phyloP scores from a whole-genome alignment of 2,113 vertebrate species.

The Cololabis saira region DNA sequence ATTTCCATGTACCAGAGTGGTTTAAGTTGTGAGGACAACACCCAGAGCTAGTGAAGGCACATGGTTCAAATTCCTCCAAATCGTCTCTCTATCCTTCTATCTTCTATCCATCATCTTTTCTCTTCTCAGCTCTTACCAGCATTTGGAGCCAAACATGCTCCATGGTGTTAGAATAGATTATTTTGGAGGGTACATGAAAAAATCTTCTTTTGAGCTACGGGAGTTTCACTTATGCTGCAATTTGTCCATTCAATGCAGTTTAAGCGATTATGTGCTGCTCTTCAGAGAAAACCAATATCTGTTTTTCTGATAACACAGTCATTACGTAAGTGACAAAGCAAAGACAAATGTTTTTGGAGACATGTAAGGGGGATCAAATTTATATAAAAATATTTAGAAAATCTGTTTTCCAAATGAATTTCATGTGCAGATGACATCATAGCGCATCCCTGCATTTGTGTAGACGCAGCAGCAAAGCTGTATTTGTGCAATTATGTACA shows the following conservation, averaged over 20 bases:
- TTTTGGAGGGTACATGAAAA: conserved; percentile 25
- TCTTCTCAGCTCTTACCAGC: not conserved
- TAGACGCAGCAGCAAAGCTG: too few species aligned
- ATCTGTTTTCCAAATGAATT: conserved; percentile 15
- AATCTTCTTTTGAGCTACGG: conserved; percentile 12
- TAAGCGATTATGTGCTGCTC: conserved; percentile 32
- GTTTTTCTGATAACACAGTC: conserved; percentile 38
- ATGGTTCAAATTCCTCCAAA: conserved; percentile 28
- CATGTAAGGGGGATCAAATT: conserved; percentile 30
- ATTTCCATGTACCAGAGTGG: conserved; percentile 16
- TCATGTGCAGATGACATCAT: conserved; percentile 17
- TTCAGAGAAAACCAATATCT: conserved; percentile 39
- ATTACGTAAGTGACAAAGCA: conserved; percentile 34
- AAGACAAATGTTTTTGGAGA: conserved; percentile 16
- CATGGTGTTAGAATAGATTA: conserved; percentile 37
- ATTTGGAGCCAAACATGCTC: conserved; percentile 30
- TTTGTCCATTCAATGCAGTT: conserved; percentile 44
- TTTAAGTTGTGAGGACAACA: conserved; percentile 28
- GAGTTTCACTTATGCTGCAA: conserved; percentile 26
- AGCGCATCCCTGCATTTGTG: too few species aligned
- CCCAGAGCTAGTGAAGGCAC: conserved; percentile 7
- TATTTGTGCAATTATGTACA: too few species aligned
- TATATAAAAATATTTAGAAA: conserved; percentile 7
- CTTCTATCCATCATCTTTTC: conserved; percentile 23
- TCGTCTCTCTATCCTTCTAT: conserved; percentile 39